Percentiles rank a stretch among this genome's conserved stretches.
These are phyloP conservation scores for Patella ulyssiponensis DNA, from an alignment of 2,888 invertebrate genomes.

Conservation along the genomic window DNA sequence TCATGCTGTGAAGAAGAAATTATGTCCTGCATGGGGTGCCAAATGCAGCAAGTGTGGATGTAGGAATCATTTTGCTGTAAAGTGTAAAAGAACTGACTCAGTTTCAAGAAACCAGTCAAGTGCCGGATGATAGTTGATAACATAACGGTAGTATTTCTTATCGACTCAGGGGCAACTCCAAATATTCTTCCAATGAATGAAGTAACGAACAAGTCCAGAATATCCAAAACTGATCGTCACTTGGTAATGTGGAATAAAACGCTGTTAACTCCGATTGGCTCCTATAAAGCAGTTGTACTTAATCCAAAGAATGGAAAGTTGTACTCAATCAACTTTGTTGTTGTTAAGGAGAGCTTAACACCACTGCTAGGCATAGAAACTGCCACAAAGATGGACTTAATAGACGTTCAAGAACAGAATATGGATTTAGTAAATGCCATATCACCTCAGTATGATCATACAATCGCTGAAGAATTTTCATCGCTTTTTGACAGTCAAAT, in stretches of 20 bases:
- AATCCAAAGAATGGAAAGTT: too few relatives aligned
- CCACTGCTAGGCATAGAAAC: conserved; percentile 26
- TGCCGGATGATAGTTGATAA: conserved; percentile 14
- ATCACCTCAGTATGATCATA: too few relatives aligned
- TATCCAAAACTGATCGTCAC: too few relatives aligned
- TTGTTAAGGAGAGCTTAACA: conserved; percentile 18
- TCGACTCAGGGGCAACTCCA: conserved; percentile 24
- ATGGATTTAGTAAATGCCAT: background rate
- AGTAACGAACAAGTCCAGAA: too few relatives aligned
- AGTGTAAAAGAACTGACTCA: background rate
- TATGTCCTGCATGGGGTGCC: conserved; percentile 25
- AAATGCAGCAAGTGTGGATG: conserved; percentile 16
- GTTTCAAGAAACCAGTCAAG: background rate
- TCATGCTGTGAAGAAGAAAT: conserved; percentile 21
- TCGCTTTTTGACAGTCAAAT: conserved; percentile 31
- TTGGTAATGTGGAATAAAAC: too few relatives aligned
- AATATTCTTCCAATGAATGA: conserved; percentile 18
- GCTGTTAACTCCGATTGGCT: background rate
- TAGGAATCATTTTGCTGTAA: conserved; percentile 25
- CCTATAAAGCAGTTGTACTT: too few relatives aligned
- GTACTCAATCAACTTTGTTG: background rate
- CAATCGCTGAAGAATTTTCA: conserved; percentile 10
- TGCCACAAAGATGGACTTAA: conserved; percentile 29
- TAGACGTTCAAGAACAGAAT: conserved; percentile 26
- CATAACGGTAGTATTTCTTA: conserved; percentile 24